Conservation (phyloP, 2,888 invertebrate species). For the Tanypteryx hageni region DNA sequence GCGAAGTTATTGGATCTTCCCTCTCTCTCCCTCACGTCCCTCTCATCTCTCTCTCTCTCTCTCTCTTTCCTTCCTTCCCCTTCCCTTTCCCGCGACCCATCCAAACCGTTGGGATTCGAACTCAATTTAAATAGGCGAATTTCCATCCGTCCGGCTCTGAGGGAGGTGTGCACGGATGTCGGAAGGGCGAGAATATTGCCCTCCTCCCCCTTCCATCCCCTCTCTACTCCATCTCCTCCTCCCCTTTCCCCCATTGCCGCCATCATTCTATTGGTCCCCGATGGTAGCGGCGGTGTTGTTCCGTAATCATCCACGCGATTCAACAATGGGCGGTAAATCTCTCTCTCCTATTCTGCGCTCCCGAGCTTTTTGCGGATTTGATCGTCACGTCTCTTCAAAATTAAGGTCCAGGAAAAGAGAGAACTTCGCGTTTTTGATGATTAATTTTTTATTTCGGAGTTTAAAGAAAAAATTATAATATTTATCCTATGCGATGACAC, state of each 20-base stretch:
- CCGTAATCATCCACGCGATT: constrained; percentile 24
- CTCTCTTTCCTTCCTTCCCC: neutral
- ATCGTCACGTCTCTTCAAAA: neutral
- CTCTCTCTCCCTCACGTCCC: neutral
- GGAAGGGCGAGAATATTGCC: neutral
- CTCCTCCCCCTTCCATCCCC: neutral
- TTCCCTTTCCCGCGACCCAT: neutral
- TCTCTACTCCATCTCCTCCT: neutral
- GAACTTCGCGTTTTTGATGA: neutral
- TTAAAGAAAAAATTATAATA: neutral
- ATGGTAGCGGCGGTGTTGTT: neutral
- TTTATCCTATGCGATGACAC: neutral
- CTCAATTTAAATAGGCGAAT: constrained; percentile 52
- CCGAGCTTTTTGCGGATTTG: neutral
- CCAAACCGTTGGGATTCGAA: constrained; percentile 36
- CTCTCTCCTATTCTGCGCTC: neutral
- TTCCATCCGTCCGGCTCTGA: constrained; percentile 23
- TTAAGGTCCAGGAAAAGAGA: neutral
- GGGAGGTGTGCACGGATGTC: neutral
- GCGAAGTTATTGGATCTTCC: constrained; percentile 60
- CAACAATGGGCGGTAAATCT: constrained; percentile 27
- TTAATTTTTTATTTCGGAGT: neutral
- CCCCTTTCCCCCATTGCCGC: neutral
- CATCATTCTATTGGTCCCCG: neutral
- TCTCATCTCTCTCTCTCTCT: neutral